Percentiles rank a stretch among this genome's conserved stretches.
These are phyloP conservation scores for Indicator maculatus DNA, from an alignment of 2,113 vertebrate genomes.

Conservation along the genomic window DNA sequence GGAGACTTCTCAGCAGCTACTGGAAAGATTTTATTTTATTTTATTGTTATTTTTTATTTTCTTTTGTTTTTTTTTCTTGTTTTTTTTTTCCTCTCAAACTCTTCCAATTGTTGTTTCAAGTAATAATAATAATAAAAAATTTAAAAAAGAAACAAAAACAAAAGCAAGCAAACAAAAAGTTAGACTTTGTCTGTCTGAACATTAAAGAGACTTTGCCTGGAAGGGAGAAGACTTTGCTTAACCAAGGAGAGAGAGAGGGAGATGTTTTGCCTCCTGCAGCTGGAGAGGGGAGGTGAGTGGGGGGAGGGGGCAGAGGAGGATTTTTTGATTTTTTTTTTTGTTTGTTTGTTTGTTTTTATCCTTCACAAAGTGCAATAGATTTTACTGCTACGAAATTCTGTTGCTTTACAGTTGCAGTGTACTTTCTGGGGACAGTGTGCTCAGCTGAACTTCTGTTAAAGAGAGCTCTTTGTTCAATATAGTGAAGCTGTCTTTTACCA, in stretches of 20 bases:
- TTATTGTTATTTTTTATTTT: too few species aligned
- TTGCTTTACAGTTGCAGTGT: constrained; percentile 80
- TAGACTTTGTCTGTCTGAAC: constrained; percentile 69
- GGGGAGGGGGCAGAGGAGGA: constrained; percentile 71
- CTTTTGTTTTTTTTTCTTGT: too few species aligned
- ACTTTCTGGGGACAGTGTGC: constrained; percentile 75
- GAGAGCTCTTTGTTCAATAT: constrained; percentile 74
- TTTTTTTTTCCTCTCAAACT: constrained; percentile 56
- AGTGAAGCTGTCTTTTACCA: constrained; percentile 81
- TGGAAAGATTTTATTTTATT: constrained; percentile 61
- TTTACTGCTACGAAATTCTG: constrained; percentile 85
- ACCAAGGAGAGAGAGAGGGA: constrained; percentile 55
- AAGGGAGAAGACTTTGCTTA: constrained; percentile 66
- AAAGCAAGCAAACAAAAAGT: constrained; percentile 63
- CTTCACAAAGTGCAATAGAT: constrained; percentile 89
- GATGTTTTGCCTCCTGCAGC: constrained; percentile 72
- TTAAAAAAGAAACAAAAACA: too few species aligned
- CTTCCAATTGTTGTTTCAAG: constrained; percentile 74
- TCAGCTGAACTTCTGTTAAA: constrained; percentile 75
- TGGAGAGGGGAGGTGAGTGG: constrained; percentile 24
- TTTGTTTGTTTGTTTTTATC: not conserved
- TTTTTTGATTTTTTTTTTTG: not conserved
- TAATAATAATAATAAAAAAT: constrained; percentile 29
- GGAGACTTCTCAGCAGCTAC: constrained; percentile 79
- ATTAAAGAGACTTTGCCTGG: constrained; percentile 67